Conservation (phyloP, 2,113 vertebrate genomes). For the Corythornis cristatus region DNA sequence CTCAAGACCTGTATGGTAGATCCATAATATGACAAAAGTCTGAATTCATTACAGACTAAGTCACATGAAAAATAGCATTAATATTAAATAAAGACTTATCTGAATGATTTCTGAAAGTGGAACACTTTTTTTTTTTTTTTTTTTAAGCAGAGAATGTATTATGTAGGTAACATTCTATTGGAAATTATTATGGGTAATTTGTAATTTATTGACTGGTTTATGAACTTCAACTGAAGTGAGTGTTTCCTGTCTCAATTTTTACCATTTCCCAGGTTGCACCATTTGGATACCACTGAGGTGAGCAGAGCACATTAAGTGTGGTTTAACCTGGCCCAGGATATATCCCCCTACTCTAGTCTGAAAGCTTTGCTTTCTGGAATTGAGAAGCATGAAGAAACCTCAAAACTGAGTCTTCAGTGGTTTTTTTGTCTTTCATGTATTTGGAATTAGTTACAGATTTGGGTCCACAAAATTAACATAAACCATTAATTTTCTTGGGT, state of each 20-base stretch:
- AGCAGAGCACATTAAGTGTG: background rate
- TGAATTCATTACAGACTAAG: background rate
- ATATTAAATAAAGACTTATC: background rate
- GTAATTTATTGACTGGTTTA: background rate
- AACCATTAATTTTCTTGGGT: background rate
- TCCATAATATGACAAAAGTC: background rate
- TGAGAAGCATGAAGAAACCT: background rate
- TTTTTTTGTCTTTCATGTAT: background rate
- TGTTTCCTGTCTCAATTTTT: background rate
- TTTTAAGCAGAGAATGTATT: no score
- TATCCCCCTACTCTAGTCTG: background rate
- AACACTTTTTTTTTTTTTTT: accelerated
- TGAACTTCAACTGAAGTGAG: background rate
- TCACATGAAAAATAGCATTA: background rate
- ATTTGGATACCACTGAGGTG: background rate
- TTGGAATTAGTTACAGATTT: background rate
- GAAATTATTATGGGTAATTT: background rate
- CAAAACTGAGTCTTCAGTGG: background rate
- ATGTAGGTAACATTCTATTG: background rate
- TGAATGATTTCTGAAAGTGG: background rate
- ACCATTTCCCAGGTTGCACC: background rate
- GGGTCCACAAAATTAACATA: background rate
- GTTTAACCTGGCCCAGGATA: background rate
- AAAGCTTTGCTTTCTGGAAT: background rate
- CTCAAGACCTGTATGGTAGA: background rate